phyloP scores from a whole-genome alignment of 2,797 vertebrate genomes.

The Microctenopoma steveboyesi region DNA sequence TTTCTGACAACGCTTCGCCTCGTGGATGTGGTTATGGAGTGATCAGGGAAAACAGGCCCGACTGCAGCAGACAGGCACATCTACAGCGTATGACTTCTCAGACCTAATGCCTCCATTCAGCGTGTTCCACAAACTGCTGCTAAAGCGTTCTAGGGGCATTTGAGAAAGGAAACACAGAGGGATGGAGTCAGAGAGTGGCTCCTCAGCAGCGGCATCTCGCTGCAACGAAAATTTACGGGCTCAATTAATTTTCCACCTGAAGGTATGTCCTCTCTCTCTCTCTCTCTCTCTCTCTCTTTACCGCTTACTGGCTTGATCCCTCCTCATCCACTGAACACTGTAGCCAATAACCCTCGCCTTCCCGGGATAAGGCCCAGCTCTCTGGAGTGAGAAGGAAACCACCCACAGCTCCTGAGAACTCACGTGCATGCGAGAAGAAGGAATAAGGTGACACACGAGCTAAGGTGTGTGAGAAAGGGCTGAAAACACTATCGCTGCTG shows the following conservation, averaged over 20 bases:
- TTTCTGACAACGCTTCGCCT: constrained; percentile 62
- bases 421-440: constrained; percentile 1
- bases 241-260: constrained; percentile 68
- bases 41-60: constrained; percentile 57
- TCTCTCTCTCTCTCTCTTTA: constrained; percentile 12
- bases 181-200: constrained; percentile 14
- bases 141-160: constrained; percentile 52
- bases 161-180: constrained; percentile 25
- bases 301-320: constrained; percentile 35
- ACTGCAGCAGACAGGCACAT: constrained; percentile 47
- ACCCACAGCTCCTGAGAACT: constrained; percentile 36
- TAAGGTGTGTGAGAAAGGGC: background rate
- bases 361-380: constrained; percentile 30
- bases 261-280: constrained; percentile 35
- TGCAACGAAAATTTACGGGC: constrained; percentile 51
- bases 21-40: constrained; percentile 55
- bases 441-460: background rate
- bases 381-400: constrained; percentile 43
- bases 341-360: constrained; percentile 50
- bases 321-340: constrained; percentile 36
- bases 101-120: constrained; percentile 54
- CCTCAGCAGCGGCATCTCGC: constrained; percentile 33
- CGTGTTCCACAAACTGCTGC: constrained; percentile 27
- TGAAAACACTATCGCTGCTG: background rate
- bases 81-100: constrained; percentile 54